Percentiles rank a stretch among this genome's conserved stretches.
These are phyloP conservation scores for Castor canadensis DNA, from an alignment of 2,113 vertebrate species.

Conservation along the genomic window DNA sequence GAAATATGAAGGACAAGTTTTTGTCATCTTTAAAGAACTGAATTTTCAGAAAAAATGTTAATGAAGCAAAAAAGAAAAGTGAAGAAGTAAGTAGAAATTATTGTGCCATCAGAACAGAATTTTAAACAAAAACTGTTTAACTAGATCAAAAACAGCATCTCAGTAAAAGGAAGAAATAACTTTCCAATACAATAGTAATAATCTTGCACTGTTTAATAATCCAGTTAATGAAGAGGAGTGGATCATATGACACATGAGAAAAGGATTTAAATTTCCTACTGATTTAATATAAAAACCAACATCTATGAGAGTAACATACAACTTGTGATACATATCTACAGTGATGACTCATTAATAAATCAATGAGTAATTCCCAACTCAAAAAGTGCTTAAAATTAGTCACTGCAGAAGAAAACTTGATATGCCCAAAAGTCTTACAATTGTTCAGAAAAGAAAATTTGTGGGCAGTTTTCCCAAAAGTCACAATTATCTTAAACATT, in stretches of 20 bases:
- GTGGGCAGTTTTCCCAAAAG: neutral
- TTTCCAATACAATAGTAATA: constrained; percentile 19
- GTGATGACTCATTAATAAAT: neutral
- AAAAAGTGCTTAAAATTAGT: neutral
- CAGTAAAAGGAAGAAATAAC: neutral
- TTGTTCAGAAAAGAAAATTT: neutral
- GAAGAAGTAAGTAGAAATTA: constrained; percentile 30
- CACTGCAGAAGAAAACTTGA: neutral
- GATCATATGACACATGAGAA: neutral
- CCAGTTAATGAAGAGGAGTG: constrained; percentile 18
- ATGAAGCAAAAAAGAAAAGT: neutral
- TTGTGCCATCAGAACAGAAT: constrained; percentile 44
- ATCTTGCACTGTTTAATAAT: constrained; percentile 48
- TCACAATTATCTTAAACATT: neutral
- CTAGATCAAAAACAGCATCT: constrained; percentile 44
- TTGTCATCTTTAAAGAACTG: constrained; percentile 21
- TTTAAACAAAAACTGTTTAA: constrained; percentile 19
- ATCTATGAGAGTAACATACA: neutral
- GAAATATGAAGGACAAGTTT: neutral
- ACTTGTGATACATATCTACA: neutral
- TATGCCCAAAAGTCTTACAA: neutral
- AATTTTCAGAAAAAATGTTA: constrained; percentile 20
- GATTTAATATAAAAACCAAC: neutral
- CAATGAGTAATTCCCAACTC: constrained; percentile 3
- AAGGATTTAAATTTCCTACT: constrained; percentile 18